Conservation (phyloP, 2,888 invertebrate genomes). For the Balanococcus diminutus region DNA sequence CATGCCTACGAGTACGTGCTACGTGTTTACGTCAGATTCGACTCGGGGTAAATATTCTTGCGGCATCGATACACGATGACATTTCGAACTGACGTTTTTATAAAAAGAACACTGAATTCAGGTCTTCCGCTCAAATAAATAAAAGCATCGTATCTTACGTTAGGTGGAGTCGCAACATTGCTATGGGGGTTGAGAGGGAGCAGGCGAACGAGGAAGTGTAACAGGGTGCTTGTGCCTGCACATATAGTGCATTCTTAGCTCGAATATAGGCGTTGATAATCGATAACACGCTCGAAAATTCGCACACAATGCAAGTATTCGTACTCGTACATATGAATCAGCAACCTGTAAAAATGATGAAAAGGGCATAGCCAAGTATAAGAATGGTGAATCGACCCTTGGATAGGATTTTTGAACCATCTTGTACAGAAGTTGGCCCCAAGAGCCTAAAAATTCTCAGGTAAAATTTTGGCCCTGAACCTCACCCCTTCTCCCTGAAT, state of each 20-base stretch:
- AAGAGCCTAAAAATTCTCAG: too few species aligned
- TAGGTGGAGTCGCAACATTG: not conserved
- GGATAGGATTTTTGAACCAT: too few species aligned
- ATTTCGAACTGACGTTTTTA: not conserved
- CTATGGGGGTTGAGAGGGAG: not conserved
- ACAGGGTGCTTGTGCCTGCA: not conserved
- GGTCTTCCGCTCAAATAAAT: conserved; percentile 31
- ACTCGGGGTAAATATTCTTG: not conserved
- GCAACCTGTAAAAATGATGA: not conserved
- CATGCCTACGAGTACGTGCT: conserved; percentile 9
- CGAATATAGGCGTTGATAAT: not conserved
- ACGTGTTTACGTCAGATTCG: not conserved
- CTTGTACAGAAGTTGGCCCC: too few species aligned
- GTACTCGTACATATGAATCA: not conserved
- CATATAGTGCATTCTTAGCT: not conserved
- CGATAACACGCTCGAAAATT: not conserved
- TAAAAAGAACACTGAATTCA: not conserved
- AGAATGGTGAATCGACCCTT: too few species aligned
- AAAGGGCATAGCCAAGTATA: not conserved
- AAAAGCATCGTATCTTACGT: conserved; percentile 1
- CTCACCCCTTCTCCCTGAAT: too few species aligned
- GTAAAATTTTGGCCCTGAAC: too few species aligned
- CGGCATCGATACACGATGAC: conserved; percentile 23
- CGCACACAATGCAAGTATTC: not conserved
- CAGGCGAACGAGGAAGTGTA: not conserved